Percentiles rank a stretch among this genome's conserved stretches.
Conservation (phyloP, 2,888 invertebrate genomes). For the Agapostemon virescens region DNA sequence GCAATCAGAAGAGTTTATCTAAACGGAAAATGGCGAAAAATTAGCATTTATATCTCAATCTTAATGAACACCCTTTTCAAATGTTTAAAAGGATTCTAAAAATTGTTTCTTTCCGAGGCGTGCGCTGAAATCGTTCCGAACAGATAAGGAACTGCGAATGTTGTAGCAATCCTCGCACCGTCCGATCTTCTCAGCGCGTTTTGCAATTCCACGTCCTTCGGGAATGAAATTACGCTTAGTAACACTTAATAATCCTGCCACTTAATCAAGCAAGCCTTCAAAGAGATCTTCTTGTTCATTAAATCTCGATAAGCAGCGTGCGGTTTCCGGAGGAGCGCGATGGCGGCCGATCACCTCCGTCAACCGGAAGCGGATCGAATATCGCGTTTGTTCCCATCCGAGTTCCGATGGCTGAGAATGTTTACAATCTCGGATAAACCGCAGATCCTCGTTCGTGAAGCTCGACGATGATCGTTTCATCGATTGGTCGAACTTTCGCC, state of each 20-base stretch:
- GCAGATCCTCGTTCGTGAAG: background rate
- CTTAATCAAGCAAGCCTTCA: conserved; percentile 11
- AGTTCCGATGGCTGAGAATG: conserved; percentile 10
- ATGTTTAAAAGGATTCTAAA: too few relatives aligned
- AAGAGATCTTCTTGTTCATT: background rate
- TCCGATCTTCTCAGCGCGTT: background rate
- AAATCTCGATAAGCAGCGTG: conserved; percentile 1
- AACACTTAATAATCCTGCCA: background rate
- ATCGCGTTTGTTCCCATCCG: background rate
- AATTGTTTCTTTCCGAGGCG: too few relatives aligned
- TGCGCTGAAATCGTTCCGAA: too few relatives aligned
- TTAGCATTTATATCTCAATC: too few relatives aligned
- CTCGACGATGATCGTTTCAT: conserved; percentile 8
- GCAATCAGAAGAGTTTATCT: too few relatives aligned
- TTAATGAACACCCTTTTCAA: too few relatives aligned
- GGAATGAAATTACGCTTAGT: background rate
- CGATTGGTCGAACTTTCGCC: background rate
- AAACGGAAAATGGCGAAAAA: too few relatives aligned
- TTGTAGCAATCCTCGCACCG: background rate
- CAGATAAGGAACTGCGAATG: background rate
- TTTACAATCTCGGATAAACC: background rate
- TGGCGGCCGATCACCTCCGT: background rate
- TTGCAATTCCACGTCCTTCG: background rate
- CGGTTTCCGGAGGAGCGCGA: conserved; percentile 13
- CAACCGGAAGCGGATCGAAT: background rate